phyloP scores from a whole-genome alignment of 2,888 invertebrate genomes.

The Thymelicus acteon region DNA sequence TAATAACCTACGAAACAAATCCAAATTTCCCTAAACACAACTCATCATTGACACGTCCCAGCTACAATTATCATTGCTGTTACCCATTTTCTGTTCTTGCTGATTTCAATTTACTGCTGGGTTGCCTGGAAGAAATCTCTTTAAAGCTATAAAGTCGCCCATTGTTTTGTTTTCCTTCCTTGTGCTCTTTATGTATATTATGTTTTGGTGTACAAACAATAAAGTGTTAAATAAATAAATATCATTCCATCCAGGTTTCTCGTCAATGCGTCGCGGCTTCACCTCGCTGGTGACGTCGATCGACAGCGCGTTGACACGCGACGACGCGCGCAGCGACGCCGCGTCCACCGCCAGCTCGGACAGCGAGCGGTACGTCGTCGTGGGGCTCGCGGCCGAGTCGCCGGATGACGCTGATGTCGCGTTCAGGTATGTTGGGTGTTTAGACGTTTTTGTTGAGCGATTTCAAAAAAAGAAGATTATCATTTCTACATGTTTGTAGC shows the following conservation, averaged over 20 bases:
- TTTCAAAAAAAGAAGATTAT: too few species aligned
- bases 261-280: slow-evolving; percentile 93
- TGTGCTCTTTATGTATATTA: too few species aligned
- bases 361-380: slow-evolving; percentile 93
- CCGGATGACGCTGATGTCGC: slow-evolving; percentile 89
- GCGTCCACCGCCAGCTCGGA: slow-evolving; percentile 94
- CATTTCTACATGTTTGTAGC: too few species aligned
- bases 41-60: too few species aligned
- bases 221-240: neutral
- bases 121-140: too few species aligned
- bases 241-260: slow-evolving; percentile 80
- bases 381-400: slow-evolving; percentile 87
- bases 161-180: too few species aligned
- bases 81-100: too few species aligned
- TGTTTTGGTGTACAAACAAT: neutral
- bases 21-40: too few species aligned
- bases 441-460: too few species aligned
- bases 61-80: too few species aligned
- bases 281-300: slow-evolving; percentile 93
- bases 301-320: slow-evolving; percentile 91
- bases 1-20: neutral
- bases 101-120: too few species aligned
- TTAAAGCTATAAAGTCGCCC: too few species aligned
- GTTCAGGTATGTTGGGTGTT: slow-evolving; percentile 76
- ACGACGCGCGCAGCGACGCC: slow-evolving; percentile 88